Base-by-base conservation (phyloP, 2,888 invertebrate species). In the Melipona beecheii region DNA sequence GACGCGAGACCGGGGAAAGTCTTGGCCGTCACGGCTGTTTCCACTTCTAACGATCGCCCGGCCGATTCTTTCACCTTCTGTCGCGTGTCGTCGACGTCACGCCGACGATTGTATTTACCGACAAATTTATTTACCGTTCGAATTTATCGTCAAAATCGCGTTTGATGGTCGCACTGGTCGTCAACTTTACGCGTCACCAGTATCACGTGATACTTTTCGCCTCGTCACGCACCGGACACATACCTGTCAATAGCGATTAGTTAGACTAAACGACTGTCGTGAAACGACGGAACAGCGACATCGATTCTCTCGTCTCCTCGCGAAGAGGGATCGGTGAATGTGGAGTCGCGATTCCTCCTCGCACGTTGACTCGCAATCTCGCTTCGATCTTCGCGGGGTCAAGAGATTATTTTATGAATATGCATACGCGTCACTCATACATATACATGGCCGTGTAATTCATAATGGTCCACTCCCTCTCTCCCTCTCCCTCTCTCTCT, bases 361-460 rank as follows among this genome's bases (percentile, higher is more conserved):
- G 82, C 81, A 81, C 83, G 81, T 78, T n/a, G 36, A 5, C n/a
- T 1, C 17, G 72, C 82, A 87, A 90, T 89, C 90, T 83, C 82
- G 81, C 86, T 78, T 76, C 82, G 85, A 89, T 90, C 90, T 86
- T 31, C 86, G 87, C 88, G 90, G 86, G 89, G 90, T 90, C 89
- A 90, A 87, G 85, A 86, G 90, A 90, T 90, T 90, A 88, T 90
- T 86, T 87, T 85, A 90, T 90, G 89, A 90, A 90, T 90, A 90
- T 90, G 86, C 90, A 90, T 90, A 78, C 68, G 69, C 71, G 78
- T 83, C 80, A 85, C 83, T 90, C 89, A 90, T 90, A 90, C 89
- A 90, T 90, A 90, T 90, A 90, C 90, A 90, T 90, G 85, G 66
- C 71, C 75, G 83, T 66, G 87, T 85, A 89, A 89, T 89, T 89